phyloP scores from a whole-genome alignment of 2,797 vertebrate species.

The Novumbra hubbsi region DNA sequence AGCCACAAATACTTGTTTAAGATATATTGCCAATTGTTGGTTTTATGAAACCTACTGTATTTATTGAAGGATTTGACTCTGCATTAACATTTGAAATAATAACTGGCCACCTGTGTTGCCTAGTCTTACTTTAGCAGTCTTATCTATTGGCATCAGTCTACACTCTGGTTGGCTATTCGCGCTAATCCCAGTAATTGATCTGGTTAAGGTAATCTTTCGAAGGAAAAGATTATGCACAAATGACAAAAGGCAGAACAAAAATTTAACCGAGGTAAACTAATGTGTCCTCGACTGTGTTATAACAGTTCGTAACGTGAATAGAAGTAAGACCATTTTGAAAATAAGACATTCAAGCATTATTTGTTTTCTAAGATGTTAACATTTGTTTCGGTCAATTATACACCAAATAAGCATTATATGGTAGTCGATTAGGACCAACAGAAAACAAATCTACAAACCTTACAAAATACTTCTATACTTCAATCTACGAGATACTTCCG shows the following conservation, averaged over 20 bases:
- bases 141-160: slow-evolving; percentile 6
- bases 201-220: slow-evolving; percentile 62
- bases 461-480: background rate
- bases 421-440: background rate
- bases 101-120: background rate
- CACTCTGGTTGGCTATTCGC: slow-evolving; percentile 25
- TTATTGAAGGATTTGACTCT: background rate
- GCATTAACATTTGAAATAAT: background rate
- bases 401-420: background rate
- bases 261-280: background rate
- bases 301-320: background rate
- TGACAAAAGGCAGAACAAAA: slow-evolving; percentile 2
- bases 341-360: background rate
- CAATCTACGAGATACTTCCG: no score
- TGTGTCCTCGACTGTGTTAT: background rate
- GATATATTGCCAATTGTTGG: background rate
- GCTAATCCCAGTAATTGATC: slow-evolving; percentile 61
- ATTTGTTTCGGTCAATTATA: background rate
- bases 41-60: background rate
- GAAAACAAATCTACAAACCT: background rate
- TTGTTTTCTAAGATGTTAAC: background rate
- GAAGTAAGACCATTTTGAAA: no score
- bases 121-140: background rate
- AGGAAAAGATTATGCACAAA: slow-evolving; percentile 28
- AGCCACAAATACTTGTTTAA: background rate